phyloP scores from a whole-genome alignment of 2,888 invertebrate species.

The Cyrtodaria siliqua region DNA sequence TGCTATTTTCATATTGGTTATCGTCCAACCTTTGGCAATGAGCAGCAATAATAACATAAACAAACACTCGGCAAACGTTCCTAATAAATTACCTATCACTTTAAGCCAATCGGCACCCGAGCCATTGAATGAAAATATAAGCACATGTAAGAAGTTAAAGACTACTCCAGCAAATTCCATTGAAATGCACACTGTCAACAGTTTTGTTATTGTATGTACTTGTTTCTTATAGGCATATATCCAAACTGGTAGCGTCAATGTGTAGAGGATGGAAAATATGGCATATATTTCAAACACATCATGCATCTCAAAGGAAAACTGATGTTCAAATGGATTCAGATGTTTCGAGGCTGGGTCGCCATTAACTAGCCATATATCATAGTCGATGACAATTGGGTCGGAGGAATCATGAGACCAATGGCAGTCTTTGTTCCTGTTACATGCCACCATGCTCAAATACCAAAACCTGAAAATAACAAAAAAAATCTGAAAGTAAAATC shows the following conservation, averaged over 20 bases:
- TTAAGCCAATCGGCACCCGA: conserved; percentile 93
- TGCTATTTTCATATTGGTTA: conserved; percentile 95
- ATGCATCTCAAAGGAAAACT: conserved; percentile 96
- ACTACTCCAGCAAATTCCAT: conserved; percentile 94
- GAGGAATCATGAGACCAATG: conserved; percentile 72
- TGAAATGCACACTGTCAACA: conserved; percentile 95
- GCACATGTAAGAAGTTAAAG: conserved; percentile 94
- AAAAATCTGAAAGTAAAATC: too few species aligned
- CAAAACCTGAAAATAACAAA: conserved; percentile 91
- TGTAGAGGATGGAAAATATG: conserved; percentile 94
- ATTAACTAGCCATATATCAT: conserved; percentile 98
- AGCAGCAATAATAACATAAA: conserved; percentile 97
- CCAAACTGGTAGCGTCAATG: conserved; percentile 95
- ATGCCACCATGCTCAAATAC: conserved; percentile 98
- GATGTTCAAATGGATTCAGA: conserved; percentile 94
- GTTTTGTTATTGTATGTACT: conserved; percentile 95
- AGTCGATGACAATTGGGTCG: conserved; percentile 88
- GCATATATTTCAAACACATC: conserved; percentile 96
- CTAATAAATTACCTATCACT: conserved; percentile 96
- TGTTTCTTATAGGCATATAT: conserved; percentile 95
- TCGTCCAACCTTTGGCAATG: conserved; percentile 98
- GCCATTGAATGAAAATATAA: conserved; percentile 96
- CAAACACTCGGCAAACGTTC: conserved; percentile 95
- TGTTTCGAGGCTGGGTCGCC: conserved; percentile 95
- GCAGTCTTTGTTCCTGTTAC: conserved; percentile 89